Conservation (phyloP, 2,888 invertebrate species). For the Syritta pipiens region DNA sequence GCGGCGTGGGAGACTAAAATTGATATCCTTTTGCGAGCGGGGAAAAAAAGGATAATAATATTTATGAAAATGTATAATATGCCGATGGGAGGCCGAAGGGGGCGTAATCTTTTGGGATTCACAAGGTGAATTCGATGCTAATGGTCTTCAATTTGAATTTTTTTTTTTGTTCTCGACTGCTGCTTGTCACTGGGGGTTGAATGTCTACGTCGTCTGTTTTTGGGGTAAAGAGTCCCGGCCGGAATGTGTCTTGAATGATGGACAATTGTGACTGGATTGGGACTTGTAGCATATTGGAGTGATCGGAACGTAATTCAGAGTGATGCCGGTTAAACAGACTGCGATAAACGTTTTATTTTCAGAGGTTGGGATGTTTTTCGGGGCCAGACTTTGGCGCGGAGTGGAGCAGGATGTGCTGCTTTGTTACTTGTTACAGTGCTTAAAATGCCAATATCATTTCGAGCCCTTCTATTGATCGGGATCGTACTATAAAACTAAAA, state of each 20-base stretch:
- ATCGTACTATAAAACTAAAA: no score
- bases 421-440: no score
- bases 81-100: constrained; percentile 19
- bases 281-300: constrained; percentile 34
- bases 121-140: constrained; percentile 60
- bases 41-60: constrained; percentile 53
- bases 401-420: no score
- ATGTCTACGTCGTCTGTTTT: background rate
- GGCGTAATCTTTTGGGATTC: constrained; percentile 53
- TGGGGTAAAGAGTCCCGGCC: background rate
- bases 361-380: no score
- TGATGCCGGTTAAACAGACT: constrained; percentile 11
- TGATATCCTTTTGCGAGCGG: constrained; percentile 45
- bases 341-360: no score
- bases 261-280: constrained; percentile 18
- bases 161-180: constrained; percentile 1
- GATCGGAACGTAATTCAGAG: constrained; percentile 11
- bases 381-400: no score
- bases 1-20: constrained; percentile 34
- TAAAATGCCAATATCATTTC: no score
- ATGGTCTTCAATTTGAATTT: constrained; percentile 56
- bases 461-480: no score
- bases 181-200: background rate
- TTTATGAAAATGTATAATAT: constrained; percentile 59
- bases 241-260: constrained; percentile 19